A percentile compares a stretch with the other conserved stretches of the same genome.
phyloP scores from a whole-genome alignment of 2,888 invertebrate genomes.

The Rapana venosa region DNA sequence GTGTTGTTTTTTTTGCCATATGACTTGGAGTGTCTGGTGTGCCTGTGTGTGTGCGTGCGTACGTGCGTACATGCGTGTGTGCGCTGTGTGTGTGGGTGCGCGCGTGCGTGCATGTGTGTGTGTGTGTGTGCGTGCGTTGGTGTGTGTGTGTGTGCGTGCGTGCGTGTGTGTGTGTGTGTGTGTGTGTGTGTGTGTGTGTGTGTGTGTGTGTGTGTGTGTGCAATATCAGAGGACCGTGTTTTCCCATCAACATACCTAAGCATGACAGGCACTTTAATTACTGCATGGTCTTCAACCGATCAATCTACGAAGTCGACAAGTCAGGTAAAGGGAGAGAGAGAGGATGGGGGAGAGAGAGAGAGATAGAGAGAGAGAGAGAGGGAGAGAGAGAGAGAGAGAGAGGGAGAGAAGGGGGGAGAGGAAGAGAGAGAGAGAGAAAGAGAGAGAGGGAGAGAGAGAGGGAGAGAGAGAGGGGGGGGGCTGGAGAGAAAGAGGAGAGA shows the following conservation, averaged over 20 bases:
- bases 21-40: too few species aligned
- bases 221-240: constrained; percentile 40
- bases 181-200: background rate
- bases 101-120: background rate
- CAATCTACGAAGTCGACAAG: background rate
- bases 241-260: constrained; percentile 43
- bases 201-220: background rate
- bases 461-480: background rate
- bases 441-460: background rate
- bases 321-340: background rate
- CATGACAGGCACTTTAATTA: constrained; percentile 36
- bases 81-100: too few species aligned
- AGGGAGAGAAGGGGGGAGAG: background rate
- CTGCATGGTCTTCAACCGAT: constrained; percentile 45
- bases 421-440: background rate
- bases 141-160: background rate
- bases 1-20: too few species aligned
- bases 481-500: background rate
- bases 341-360: background rate
- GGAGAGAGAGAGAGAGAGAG: background rate
- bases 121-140: background rate
- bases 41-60: background rate
- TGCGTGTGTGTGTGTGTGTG: background rate
- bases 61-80: background rate
- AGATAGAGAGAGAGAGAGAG: constrained; percentile 4